These are phyloP conservation scores for Regulus satrapa DNA, from an alignment of 2,113 vertebrate species.

Conservation along the genomic window DNA sequence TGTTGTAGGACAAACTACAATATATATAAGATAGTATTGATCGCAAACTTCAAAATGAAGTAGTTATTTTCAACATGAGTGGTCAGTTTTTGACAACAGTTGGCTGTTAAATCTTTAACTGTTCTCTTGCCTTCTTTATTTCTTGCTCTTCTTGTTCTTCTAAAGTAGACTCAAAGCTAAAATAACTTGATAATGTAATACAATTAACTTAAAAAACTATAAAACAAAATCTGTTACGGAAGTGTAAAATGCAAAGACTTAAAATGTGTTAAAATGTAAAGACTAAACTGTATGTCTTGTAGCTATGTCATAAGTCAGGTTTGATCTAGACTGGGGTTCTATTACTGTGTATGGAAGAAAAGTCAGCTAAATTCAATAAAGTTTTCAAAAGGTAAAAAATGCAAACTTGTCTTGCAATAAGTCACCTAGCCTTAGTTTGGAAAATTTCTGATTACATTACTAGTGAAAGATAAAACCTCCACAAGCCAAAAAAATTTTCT, in stretches of 20 bases:
- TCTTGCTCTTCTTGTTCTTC: neutral
- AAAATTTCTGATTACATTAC: neutral
- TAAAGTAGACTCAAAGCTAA: neutral
- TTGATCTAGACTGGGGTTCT: no score
- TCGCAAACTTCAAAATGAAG: slow-evolving; percentile 11
- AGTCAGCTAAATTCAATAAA: neutral
- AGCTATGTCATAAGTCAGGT: no score
- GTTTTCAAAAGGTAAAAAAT: neutral
- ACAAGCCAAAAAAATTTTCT: neutral
- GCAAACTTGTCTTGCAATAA: neutral
- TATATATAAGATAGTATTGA: neutral
- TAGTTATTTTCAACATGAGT: slow-evolving; percentile 18
- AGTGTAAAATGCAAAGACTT: no score
- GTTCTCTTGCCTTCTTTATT: neutral
- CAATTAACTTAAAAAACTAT: neutral
- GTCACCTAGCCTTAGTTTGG: neutral
- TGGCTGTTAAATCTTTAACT: neutral
- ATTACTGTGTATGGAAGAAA: no score
- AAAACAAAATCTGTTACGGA: no score
- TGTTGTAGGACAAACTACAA: neutral
- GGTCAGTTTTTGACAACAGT: neutral
- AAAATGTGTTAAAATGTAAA: no score
- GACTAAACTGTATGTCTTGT: no score
- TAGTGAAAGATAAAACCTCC: neutral
- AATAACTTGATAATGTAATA: neutral